Conservation (phyloP, 2,113 vertebrate genomes). For the Ivindomyrus marchei region DNA sequence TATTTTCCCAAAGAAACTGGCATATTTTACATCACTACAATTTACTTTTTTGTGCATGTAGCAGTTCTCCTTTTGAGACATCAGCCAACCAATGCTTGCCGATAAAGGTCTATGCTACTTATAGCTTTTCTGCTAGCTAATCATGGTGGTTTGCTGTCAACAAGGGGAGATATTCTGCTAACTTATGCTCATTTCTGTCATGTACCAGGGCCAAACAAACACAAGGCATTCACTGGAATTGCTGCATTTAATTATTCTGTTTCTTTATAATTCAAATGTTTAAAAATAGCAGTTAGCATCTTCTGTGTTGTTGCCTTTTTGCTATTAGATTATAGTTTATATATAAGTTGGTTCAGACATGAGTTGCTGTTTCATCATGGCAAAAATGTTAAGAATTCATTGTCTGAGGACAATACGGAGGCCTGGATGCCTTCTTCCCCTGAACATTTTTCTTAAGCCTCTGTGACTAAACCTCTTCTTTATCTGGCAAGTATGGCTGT, state of each 20-base stretch:
- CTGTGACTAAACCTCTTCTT: slow-evolving; percentile 11
- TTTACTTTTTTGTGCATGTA: not conserved
- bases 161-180: not conserved
- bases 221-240: not conserved
- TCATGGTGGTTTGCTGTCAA: not conserved
- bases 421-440: not conserved
- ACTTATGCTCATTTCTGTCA: not conserved
- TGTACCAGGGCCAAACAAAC: not conserved
- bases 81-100: not conserved
- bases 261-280: not conserved
- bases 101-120: not conserved
- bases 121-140: not conserved
- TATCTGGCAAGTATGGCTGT: not conserved
- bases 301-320: not conserved
- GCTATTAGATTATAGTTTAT: not conserved
- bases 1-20: not conserved
- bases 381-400: not conserved
- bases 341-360: not conserved
- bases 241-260: not conserved
- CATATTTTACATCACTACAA: not conserved
- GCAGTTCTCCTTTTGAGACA: not conserved
- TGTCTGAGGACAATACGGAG: not conserved
- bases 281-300: not conserved
- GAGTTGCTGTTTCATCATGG: not conserved
- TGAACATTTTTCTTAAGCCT: slow-evolving; percentile 6